Conservation (phyloP, 2,113 vertebrate species). For the Tenrec ecaudatus region DNA sequence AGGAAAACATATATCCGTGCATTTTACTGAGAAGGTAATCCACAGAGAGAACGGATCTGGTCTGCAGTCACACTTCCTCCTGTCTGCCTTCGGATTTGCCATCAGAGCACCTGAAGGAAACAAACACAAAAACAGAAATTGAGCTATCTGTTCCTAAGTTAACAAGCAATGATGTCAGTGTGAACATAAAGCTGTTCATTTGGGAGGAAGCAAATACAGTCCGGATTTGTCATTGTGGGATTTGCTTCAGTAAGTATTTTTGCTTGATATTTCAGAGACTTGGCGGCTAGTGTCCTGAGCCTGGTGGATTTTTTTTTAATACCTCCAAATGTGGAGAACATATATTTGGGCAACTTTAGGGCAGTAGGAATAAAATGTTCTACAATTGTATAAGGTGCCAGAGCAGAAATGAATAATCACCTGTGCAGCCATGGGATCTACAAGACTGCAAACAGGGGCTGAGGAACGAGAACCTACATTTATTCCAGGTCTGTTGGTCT, state of each 20-base stretch:
- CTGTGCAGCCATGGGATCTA: conserved; percentile 73
- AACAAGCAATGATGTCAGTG: conserved; percentile 87
- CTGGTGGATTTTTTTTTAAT: conserved; percentile 62
- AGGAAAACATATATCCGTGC: conserved; percentile 96
- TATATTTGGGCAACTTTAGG: conserved; percentile 79
- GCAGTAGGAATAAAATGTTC: conserved; percentile 82
- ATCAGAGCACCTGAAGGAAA: conserved; percentile 87
- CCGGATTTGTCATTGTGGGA: conserved; percentile 86
- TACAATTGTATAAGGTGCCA: conserved; percentile 71
- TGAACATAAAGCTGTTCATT: conserved; percentile 87
- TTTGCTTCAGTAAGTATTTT: conserved; percentile 84
- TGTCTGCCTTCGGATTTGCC: conserved; percentile 88
- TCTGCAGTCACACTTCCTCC: conserved; percentile 89
- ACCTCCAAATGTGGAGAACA: conserved; percentile 70
- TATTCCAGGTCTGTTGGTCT: conserved; percentile 80
- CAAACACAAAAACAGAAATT: conserved; percentile 75
- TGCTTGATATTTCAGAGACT: conserved; percentile 76
- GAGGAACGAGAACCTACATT: conserved; percentile 73
- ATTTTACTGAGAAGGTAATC: conserved; percentile 98
- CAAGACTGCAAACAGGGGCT: conserved; percentile 68
- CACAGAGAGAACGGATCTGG: conserved; percentile 92
- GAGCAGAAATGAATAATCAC: conserved; percentile 81
- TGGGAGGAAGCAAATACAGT: conserved; percentile 86
- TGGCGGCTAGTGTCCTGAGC: conserved; percentile 74
- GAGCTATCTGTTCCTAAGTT: conserved; percentile 90